phyloP scores from a whole-genome alignment of 2,113 vertebrate species.

The Oophaga pumilio region DNA sequence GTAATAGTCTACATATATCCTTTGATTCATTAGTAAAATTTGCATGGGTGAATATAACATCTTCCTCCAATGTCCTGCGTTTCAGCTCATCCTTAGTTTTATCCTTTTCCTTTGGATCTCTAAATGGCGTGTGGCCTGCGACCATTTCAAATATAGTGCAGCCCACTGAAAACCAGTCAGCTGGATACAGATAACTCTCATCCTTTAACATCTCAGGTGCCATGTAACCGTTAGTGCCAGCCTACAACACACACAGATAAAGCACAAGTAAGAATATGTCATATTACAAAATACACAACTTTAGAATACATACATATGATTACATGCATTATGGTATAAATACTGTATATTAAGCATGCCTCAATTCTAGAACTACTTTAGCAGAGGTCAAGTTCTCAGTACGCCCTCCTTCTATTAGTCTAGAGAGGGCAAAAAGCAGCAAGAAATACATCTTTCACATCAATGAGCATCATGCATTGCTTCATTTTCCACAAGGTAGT shows the following conservation, averaged over 20 bases:
- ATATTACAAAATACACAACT: background rate
- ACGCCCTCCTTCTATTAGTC: too few species aligned
- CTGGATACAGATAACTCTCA: slow-evolving; percentile 78
- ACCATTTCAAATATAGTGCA: slow-evolving; percentile 91
- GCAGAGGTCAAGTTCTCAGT: background rate
- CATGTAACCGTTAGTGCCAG: slow-evolving; percentile 90
- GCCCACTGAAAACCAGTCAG: slow-evolving; percentile 91
- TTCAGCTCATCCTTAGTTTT: slow-evolving; percentile 82
- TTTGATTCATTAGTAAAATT: slow-evolving; percentile 76
- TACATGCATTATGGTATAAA: background rate
- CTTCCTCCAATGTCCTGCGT: slow-evolving; percentile 82
- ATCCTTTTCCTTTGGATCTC: slow-evolving; percentile 85
- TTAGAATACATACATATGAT: background rate
- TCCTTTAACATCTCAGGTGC: slow-evolving; percentile 86
- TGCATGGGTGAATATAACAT: slow-evolving; percentile 78
- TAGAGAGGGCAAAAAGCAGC: too few species aligned
- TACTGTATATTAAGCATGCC: background rate
- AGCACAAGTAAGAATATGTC: background rate
- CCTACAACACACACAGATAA: slow-evolving; percentile 67
- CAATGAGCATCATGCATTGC: too few species aligned
- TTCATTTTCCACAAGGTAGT: too few species aligned
- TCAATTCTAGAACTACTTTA: background rate
- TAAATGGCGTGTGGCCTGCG: slow-evolving; percentile 83
- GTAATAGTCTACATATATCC: slow-evolving; percentile 78
- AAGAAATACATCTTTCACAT: too few species aligned